A percentile compares a stretch with the other conserved stretches of the same genome.
phyloP scores from a whole-genome alignment of 2,113 vertebrate species.

The Phalacrocorax pelagicus region DNA sequence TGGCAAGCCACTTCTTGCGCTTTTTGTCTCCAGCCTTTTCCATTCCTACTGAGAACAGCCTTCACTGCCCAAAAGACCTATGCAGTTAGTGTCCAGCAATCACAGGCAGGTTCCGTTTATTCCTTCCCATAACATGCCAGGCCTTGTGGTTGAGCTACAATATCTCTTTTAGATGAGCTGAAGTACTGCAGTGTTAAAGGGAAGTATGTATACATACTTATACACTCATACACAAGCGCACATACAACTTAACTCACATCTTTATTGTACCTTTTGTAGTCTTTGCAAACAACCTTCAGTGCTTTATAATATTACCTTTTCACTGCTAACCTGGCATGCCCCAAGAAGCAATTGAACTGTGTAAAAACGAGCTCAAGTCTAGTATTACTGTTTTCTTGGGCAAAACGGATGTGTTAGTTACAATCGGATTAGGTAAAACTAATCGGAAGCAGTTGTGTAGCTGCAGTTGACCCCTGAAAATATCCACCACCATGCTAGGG shows the following conservation, averaged over 20 bases:
- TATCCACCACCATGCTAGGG: neutral
- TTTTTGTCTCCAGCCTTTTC: neutral
- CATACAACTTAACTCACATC: neutral
- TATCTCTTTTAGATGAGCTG: neutral
- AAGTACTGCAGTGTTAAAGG: neutral
- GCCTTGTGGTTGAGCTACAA: neutral
- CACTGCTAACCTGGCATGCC: neutral
- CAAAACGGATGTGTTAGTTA: neutral
- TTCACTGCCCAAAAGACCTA: neutral
- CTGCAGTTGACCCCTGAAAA: neutral
- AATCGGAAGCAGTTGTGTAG: neutral
- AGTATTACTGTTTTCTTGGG: neutral
- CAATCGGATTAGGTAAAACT: neutral
- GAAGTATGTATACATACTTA: neutral
- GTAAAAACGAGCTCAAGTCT: neutral
- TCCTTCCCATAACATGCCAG: neutral
- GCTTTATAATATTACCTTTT: neutral
- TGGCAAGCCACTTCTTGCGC: too few relatives aligned
- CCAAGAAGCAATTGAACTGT: neutral
- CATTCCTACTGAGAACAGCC: neutral
- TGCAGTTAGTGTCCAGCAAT: neutral
- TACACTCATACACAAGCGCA: rapidly evolving
- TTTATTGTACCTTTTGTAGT: neutral
- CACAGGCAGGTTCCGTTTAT: neutral
- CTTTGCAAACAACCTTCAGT: neutral